A percentile compares a stretch with the other conserved stretches of the same genome.
These are phyloP conservation scores for Acanthoscelides obtectus DNA, from an alignment of 2,888 invertebrate species.

Conservation along the genomic window DNA sequence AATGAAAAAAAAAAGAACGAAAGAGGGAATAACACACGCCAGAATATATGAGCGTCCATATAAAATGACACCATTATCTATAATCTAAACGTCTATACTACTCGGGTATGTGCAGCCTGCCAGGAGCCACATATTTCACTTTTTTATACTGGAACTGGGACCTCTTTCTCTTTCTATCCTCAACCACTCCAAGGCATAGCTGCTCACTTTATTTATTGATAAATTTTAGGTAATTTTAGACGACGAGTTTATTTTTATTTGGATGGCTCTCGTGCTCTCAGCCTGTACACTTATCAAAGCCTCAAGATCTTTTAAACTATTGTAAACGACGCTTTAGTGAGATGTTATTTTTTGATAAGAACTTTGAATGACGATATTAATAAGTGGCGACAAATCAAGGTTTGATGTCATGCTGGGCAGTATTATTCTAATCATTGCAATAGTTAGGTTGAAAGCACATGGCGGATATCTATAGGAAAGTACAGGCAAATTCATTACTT, in stretches of 20 bases:
- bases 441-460: too few species aligned
- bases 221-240: slow-evolving; percentile 10
- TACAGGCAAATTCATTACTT: too few species aligned
- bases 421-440: too few species aligned
- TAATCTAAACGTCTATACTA: slow-evolving; percentile 6
- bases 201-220: slow-evolving; percentile 10
- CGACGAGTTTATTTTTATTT: not conserved
- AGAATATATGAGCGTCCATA: not conserved
- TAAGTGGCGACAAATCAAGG: too few species aligned
- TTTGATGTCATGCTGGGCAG: too few species aligned
- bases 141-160: slow-evolving; percentile 3
- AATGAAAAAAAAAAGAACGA: not conserved
- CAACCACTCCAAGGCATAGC: not conserved
- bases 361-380: not conserved
- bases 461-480: too few species aligned
- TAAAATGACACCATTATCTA: slow-evolving; percentile 5
- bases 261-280: not conserved
- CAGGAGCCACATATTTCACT: slow-evolving; percentile 12
- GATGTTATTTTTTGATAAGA: not conserved
- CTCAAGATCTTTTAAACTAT: not conserved
- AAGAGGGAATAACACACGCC: not conserved
- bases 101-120: slow-evolving; percentile 4
- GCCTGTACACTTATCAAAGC: not conserved
- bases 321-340: not conserved
- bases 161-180: not conserved